Evolutionary conservation across 2,888 invertebrate species (phyloP).

Genomic region (Stomorhina lunata): DNA sequence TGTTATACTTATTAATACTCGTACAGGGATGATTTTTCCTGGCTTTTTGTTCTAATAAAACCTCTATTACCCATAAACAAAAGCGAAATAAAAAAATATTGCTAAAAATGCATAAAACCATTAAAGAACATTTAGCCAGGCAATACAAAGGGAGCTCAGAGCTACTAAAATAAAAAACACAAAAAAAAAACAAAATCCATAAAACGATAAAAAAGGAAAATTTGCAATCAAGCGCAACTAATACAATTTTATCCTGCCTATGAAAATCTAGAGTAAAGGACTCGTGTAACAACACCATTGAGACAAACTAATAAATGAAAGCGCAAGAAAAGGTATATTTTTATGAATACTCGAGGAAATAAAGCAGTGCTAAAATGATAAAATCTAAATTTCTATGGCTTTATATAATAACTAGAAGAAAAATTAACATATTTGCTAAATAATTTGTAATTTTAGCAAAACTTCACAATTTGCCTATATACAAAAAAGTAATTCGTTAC

Average conservation of each 20-base stretch:
- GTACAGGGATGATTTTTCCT: slow-evolving; percentile 25
- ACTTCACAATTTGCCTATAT: slow-evolving; percentile 7
- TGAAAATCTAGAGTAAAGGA: neutral
- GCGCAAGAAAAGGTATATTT: slow-evolving; percentile 22
- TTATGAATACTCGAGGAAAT: neutral
- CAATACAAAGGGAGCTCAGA: neutral
- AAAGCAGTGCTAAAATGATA: slow-evolving; percentile 17
- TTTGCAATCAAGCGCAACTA: slow-evolving; percentile 73
- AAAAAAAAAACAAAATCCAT: slow-evolving; percentile 13
- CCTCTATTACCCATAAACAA: neutral
- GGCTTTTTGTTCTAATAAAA: neutral
- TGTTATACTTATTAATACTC: neutral
- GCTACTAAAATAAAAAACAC: neutral
- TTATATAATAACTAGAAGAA: neutral
- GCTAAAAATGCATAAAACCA: slow-evolving; percentile 60
- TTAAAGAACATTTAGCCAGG: slow-evolving; percentile 57
- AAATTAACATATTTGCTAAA: neutral
- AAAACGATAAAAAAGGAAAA: slow-evolving; percentile 50
- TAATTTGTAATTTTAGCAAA: slow-evolving; percentile 10
- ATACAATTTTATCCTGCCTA: slow-evolving; percentile 59
- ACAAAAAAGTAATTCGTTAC: slow-evolving; percentile 73
- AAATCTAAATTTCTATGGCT: slow-evolving; percentile 14
- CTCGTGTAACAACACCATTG: slow-evolving; percentile 36
- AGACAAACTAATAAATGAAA: slow-evolving; percentile 38
- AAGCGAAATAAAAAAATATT: neutral